These are phyloP conservation scores for Elgaria multicarinata DNA, from an alignment of 2,113 vertebrate genomes.

Conservation along the genomic window DNA sequence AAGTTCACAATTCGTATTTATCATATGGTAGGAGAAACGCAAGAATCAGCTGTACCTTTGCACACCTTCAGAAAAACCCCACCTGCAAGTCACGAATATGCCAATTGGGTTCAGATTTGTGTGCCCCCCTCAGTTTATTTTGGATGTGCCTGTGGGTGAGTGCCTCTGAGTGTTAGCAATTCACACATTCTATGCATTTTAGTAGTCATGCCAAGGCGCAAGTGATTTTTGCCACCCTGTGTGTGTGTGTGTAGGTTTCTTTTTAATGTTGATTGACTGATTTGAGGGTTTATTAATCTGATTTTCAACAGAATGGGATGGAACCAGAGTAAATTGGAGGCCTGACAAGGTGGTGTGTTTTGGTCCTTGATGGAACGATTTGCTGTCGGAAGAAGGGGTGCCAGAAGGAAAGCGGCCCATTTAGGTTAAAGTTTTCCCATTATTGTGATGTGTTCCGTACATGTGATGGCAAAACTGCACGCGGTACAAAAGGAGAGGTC, in stretches of 20 bases:
- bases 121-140: too few species aligned
- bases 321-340: background rate
- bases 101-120: background rate
- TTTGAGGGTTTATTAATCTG: background rate
- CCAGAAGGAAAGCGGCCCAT: conserved; percentile 27
- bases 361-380: background rate
- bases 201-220: background rate
- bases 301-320: background rate
- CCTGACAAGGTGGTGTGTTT: background rate
- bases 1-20: background rate
- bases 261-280: background rate
- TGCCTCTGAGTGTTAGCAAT: too few species aligned
- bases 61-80: background rate
- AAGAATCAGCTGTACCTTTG: background rate
- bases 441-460: conserved; percentile 44
- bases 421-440: conserved; percentile 56
- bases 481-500: conserved; percentile 48
- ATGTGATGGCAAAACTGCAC: conserved; percentile 43
- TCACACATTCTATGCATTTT: background rate
- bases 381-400: background rate
- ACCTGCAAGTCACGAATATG: background rate
- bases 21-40: background rate
- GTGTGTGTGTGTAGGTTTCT: background rate
- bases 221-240: background rate
- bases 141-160: background rate